Evolutionary conservation across 2,888 invertebrate species (phyloP).

Genomic region (Epinotia nisella): DNA sequence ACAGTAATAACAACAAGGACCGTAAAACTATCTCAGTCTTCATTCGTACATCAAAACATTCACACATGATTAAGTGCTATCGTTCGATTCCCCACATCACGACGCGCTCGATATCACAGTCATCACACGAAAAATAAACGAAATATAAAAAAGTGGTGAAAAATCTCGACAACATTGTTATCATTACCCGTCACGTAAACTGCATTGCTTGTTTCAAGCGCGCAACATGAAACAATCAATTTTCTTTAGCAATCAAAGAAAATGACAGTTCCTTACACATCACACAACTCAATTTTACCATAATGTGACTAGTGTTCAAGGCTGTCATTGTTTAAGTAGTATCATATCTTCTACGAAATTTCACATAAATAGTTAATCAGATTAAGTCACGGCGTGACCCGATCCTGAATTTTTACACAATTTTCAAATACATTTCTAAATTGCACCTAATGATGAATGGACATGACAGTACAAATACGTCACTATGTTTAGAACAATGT

Average conservation of each 20-base stretch:
- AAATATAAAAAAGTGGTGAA: constrained; percentile 40
- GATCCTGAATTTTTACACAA: constrained; percentile 13
- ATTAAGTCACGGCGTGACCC: constrained; percentile 12
- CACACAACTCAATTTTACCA: constrained; percentile 49
- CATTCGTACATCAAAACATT: constrained; percentile 69
- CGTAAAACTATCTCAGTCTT: constrained; percentile 78
- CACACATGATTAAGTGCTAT: constrained; percentile 48
- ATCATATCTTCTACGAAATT: constrained; percentile 32
- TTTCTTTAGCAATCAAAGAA: constrained; percentile 45
- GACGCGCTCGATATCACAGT: constrained; percentile 22
- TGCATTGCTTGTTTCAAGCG: constrained; percentile 38
- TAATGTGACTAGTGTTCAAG: constrained; percentile 50
- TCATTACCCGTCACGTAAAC: constrained; percentile 31
- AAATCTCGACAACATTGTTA: constrained; percentile 40
- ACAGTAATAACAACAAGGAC: constrained; percentile 63
- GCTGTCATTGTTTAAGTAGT: constrained; percentile 47
- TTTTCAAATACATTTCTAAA: constrained; percentile 30
- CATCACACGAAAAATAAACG: constrained; percentile 38
- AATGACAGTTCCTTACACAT: constrained; percentile 46
- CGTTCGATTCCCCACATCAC: constrained; percentile 28
- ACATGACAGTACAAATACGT: constrained; percentile 37
- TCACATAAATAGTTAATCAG: constrained; percentile 31
- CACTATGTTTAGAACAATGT: constrained; percentile 42
- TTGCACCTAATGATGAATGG: constrained; percentile 26
- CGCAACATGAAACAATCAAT: constrained; percentile 38